Evolutionary conservation across 2,888 invertebrate genomes (phyloP).

Genomic region (Deilephila elpenor): DNA sequence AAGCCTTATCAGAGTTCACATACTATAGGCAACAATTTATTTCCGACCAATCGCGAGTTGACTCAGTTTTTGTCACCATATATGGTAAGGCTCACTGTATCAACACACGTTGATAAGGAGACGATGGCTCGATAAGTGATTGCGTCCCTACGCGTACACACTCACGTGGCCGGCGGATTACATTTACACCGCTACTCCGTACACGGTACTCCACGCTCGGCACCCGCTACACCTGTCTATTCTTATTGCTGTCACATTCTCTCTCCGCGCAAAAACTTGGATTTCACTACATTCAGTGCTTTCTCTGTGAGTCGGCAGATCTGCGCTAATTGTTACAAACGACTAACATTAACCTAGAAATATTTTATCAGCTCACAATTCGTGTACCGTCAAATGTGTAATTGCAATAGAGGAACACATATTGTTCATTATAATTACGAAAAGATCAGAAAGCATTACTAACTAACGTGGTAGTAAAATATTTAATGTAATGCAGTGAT

Average conservation of each 20-base stretch:
- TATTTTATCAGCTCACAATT: constrained; percentile 63
- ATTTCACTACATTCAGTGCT: constrained; percentile 59
- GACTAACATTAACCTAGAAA: constrained; percentile 66
- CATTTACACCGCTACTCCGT: not conserved
- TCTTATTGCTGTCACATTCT: constrained; percentile 37
- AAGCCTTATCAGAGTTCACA: constrained; percentile 80
- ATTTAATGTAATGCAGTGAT: constrained; percentile 1
- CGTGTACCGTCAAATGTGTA: constrained; percentile 46
- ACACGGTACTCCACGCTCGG: too few relatives aligned
- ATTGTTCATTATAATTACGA: constrained; percentile 55
- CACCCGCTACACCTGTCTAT: constrained; percentile 13
- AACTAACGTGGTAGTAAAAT: constrained; percentile 38
- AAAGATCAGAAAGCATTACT: constrained; percentile 63
- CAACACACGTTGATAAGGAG: constrained; percentile 65
- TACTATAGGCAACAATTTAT: constrained; percentile 78
- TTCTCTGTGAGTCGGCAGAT: constrained; percentile 70
- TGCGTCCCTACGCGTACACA: constrained; percentile 45
- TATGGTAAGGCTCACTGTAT: constrained; percentile 86
- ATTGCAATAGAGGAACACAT: constrained; percentile 52
- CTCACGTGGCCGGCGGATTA: constrained; percentile 44
- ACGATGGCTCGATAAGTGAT: constrained; percentile 65
- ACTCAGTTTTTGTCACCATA: constrained; percentile 88
- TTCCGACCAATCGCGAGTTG: constrained; percentile 87
- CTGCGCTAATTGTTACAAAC: constrained; percentile 63
- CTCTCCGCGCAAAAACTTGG: constrained; percentile 43